A percentile compares a stretch with the other conserved stretches of the same genome.
These are phyloP conservation scores for Rhizoglyphus robini DNA, from an alignment of 1,140 invertebrate species.

Conservation along the genomic window DNA sequence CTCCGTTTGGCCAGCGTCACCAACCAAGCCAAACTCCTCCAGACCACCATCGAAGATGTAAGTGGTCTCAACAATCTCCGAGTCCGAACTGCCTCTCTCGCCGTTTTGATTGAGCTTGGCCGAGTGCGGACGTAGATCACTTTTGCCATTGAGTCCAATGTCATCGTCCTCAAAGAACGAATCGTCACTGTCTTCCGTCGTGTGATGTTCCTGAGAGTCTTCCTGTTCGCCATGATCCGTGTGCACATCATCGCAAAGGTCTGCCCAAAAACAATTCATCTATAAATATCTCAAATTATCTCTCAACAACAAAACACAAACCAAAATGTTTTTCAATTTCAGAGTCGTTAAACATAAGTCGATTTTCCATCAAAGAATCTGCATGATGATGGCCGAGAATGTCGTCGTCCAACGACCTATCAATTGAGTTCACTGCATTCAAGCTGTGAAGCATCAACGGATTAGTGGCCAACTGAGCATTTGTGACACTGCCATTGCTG, in stretches of 20 bases:
- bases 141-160: background rate
- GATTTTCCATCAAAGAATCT: background rate
- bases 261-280: slow-evolving; percentile 25
- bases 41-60: slow-evolving; percentile 45
- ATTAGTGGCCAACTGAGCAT: background rate
- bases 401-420: background rate
- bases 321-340: slow-evolving; percentile 71
- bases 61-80: slow-evolving; percentile 41
- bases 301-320: slow-evolving; percentile 38
- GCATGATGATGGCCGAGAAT: background rate
- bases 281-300: slow-evolving; percentile 23
- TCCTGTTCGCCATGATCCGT: slow-evolving; percentile 34
- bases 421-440: background rate
- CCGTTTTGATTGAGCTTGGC: slow-evolving; percentile 18
- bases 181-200: slow-evolving; percentile 30
- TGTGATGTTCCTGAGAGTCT: slow-evolving; percentile 26
- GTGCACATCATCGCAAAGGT: slow-evolving; percentile 34
- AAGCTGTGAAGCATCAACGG: background rate
- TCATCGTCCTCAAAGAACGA: slow-evolving; percentile 35
- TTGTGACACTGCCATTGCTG: background rate
- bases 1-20: slow-evolving; percentile 61
- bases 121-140: too few relatives aligned
- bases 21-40: slow-evolving; percentile 56
- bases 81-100: slow-evolving; percentile 30
- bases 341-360: slow-evolving; percentile 49